Evolutionary conservation across 2,888 invertebrate genomes (phyloP), one percentile per base, ranked within the genome.

Genomic region (Drosophila hamatofila): DNA sequence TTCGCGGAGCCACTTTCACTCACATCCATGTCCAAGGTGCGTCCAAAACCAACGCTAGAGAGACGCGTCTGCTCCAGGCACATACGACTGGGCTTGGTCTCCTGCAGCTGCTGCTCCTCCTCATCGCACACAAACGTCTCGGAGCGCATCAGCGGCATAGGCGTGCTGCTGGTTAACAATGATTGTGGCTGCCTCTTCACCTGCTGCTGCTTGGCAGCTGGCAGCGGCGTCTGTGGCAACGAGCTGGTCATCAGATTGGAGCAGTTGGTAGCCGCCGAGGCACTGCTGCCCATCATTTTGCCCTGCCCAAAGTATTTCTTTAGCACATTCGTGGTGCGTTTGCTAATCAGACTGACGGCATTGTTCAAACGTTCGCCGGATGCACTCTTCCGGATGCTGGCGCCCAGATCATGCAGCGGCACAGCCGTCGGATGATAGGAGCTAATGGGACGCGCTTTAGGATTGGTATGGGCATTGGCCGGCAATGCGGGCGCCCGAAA

Each of bases 51-150:
- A 12, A 75, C 56, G 30, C 23, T 61, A 7, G 78, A 75, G 18
- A 78, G 55, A 0, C 78, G 73, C 7, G 79, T 74, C 21, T 55
- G 72, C 51, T 85, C 87, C 73, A 86, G 12, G 21, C 55, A 59
- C 6, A 30, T 39, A 44, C 55, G 72, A 14, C 56, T 41, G 5
- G 46, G 46, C 16, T 27, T 25, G 4, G 42, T 14, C 27, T 54
- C 39, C 42, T 56, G 7, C 41, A 49, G 18, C 39, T 55, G 77
- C 9, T 84, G 79, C 35, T 78, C 71, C 39, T 89, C 90, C 18
- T 88, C 88, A 18, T 88, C 87, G 35, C 92, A 91, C 1, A 93
- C 88, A 78, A 93, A 93, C 3, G 92, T 93, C 41, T 93, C 92
- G 33, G 92, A 92, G 7, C 92, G 86, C 49, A 91, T 88, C 0